These are phyloP conservation scores for Scolopax mira DNA, from an alignment of 2,113 vertebrate genomes.

Conservation along the genomic window DNA sequence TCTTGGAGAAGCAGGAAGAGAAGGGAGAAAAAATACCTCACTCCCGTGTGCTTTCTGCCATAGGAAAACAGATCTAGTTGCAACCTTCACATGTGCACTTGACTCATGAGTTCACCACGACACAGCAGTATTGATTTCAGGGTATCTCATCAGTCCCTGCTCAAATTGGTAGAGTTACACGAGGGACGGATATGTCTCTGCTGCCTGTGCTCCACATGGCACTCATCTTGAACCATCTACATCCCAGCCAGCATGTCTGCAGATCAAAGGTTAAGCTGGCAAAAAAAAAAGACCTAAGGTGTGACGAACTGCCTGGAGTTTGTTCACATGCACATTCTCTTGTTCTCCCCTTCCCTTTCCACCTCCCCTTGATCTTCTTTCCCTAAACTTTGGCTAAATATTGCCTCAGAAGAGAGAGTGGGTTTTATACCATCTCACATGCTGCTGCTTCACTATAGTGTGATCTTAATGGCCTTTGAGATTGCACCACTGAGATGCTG, in stretches of 20 bases:
- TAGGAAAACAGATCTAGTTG: not conserved
- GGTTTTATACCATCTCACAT: not conserved
- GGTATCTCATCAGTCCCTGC: not conserved
- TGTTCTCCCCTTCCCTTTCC: not conserved
- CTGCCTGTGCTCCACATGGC: not conserved
- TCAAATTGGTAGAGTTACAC: not conserved
- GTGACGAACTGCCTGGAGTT: not conserved
- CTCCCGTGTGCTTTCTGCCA: not conserved
- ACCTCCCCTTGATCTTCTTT: not conserved
- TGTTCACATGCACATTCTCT: not conserved
- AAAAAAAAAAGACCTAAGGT: not conserved
- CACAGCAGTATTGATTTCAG: not conserved
- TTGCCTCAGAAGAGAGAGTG: not conserved
- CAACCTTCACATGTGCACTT: not conserved
- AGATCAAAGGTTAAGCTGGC: not conserved
- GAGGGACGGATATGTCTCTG: not conserved
- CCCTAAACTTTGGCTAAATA: not conserved
- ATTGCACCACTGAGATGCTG: not conserved
- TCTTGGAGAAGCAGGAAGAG: not conserved
- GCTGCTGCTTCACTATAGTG: not conserved
- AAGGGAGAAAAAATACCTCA: not conserved
- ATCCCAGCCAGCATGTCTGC: not conserved
- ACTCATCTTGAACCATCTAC: not conserved
- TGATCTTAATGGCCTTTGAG: constrained; percentile 9
- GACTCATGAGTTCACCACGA: not conserved